Base-by-base conservation (phyloP, 2,797 vertebrate species). In the Microctenopoma steveboyesi region DNA sequence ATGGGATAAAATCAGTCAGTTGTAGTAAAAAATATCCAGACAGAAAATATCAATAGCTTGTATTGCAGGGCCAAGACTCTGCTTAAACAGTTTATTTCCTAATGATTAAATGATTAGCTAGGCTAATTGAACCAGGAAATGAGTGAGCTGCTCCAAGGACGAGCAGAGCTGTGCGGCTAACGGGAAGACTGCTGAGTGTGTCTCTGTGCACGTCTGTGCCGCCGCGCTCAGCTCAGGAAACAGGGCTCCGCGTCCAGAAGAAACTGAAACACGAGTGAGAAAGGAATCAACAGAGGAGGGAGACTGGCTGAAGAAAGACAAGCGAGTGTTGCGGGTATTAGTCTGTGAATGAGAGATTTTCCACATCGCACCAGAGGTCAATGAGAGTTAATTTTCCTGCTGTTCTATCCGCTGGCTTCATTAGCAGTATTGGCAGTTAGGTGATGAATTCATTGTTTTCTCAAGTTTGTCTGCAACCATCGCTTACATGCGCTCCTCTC, bases 361-460 rank as follows among this genome's bases (percentile, higher is more conserved):
- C 43, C 37, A 57, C 22, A 7, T n/a, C 37, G 61, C 10, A 37
- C 59, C 48, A 16, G 81, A 75, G 91, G 90, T 93, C 55, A 61
- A 83, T 80, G 86, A 82, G 83, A 88, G 91, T 90, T 93, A 86
- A 93, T 93, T 90, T 86, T 89, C 74, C 78, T 72, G 84, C 84
- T 86, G 89, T 92, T 86, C 84, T 79, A 87, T 92, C 89, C 89
- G 82, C 80, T 88, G 78, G 77, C 88, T 94, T 94, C 89, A 88
- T 94, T 92, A 92, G 84, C 84, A 45, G 59, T 92, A 93, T 92
- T 71, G 90, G 92, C 89, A 91, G 72, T 82, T 28, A 42, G 64
- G 83, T 89, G 91, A 94, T 93, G 80, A 91, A 93, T 91, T 89
- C 64, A 83, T 93, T 86, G 76, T 87, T 91, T 93, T 76, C 72